Evolutionary conservation across 1,140 invertebrate genomes (phyloP).

Genomic region (Eubasilissa regina): DNA sequence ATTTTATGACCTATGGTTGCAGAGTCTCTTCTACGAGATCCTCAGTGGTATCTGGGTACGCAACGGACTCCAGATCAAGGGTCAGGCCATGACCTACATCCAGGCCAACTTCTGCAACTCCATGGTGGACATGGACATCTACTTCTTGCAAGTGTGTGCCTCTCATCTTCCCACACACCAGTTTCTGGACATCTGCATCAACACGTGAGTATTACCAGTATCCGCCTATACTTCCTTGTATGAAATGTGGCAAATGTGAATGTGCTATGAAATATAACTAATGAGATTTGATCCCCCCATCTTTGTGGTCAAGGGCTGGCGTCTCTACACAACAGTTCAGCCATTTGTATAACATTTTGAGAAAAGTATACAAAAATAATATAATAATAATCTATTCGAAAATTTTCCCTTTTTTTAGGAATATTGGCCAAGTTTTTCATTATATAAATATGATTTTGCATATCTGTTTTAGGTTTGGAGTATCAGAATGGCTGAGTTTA

Average conservation of each 20-base stretch:
- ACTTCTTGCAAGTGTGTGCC: constrained; percentile 93
- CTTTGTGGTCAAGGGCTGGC: too few relatives aligned
- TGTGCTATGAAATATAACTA: too few relatives aligned
- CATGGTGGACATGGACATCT: constrained; percentile 97
- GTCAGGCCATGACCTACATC: constrained; percentile 98
- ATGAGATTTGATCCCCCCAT: too few relatives aligned
- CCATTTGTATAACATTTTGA: too few relatives aligned
- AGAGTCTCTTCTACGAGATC: constrained; percentile 97
- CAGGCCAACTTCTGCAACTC: constrained; percentile 99
- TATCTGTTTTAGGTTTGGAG: constrained; percentile 78
- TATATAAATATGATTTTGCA: too few relatives aligned
- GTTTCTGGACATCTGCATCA: constrained; percentile 90
- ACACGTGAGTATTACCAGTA: constrained; percentile 77
- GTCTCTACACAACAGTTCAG: too few relatives aligned
- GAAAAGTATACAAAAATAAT: too few relatives aligned
- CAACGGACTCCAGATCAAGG: constrained; percentile 97
- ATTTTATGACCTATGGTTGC: constrained; percentile 58
- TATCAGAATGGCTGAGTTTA: constrained; percentile 89
- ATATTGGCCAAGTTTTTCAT: too few relatives aligned
- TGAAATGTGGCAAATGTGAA: too few relatives aligned
- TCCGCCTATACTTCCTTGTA: too few relatives aligned
- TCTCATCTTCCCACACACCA: constrained; percentile 88
- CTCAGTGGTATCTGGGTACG: constrained; percentile 94
- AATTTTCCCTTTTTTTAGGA: too few relatives aligned
- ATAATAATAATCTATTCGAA: too few relatives aligned